Evolutionary conservation across 2,888 invertebrate genomes (phyloP), one percentile per base, ranked within the genome.

Genomic region (Tinea pellionella): DNA sequence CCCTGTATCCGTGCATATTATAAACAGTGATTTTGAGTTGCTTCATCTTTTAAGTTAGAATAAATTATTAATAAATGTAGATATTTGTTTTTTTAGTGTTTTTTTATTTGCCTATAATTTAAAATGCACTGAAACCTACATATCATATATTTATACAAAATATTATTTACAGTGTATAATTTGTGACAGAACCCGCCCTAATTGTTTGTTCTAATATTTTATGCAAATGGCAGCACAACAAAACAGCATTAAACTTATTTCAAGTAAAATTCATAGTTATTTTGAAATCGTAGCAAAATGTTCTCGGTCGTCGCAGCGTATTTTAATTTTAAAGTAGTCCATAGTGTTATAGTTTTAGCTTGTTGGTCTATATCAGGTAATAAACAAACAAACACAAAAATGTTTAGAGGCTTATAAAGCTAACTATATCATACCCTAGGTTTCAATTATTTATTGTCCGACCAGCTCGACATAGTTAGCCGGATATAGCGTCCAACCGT

Each of bases 311-410:
- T 81, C 13, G 70, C 67, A 0, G 71, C 71, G 11, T 72, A 77
- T 37, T 84, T 82, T 60, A 78, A 72, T 61, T 67, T 72, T 41
- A 83, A 78, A 70, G 61, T 73, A 3, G 77, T 77, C 7, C 65
- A 70, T 16, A 78, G 74, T 41, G 67, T 84, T 29, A 69, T 82
- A 13, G 64, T 82, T 16, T 62, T 85, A 19, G 67, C 77, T 58
- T 80, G 81, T 63, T 78, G 74, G 72, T 59, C 74, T 1, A 58
- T 66, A 16, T 47, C 60, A 41, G 77, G 83, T 83, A 69, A 68
- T 65, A 32, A 56, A 24, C n/a, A n/a, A n/a, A n/a, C n/a, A n/a
- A n/a, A n/a, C n/a, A n/a, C n/a, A n/a, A n/a, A n/a, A n/a, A n/a
- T n/a, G n/a, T n/a, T n/a, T n/a, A n/a, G n/a, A n/a, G n/a, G n/a